Conservation (phyloP, 37 sponge, comb jelly and placozoan species). For the Agelas oroides region DNA sequence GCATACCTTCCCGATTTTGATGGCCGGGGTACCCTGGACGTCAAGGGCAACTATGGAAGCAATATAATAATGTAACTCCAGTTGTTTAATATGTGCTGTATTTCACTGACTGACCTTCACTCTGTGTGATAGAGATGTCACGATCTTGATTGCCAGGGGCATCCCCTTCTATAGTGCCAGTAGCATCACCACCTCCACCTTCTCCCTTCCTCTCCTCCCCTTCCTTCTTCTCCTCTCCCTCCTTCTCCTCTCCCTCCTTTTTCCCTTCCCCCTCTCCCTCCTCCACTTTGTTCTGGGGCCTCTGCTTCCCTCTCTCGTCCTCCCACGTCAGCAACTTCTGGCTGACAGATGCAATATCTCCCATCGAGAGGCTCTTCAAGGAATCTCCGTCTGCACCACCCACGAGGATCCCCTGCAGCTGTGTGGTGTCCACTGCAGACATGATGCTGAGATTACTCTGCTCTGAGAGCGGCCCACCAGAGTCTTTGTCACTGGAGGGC, state of each 20-base stretch:
- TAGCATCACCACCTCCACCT: not conserved
- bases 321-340: not conserved
- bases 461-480: constrained; percentile 19
- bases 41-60: too few species aligned
- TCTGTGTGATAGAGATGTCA: too few species aligned
- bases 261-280: not conserved
- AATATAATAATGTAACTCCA: too few species aligned
- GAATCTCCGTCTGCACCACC: not conserved
- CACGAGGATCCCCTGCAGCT: not conserved
- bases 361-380: constrained; percentile 7
- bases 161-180: too few species aligned
- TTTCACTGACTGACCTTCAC: too few species aligned
- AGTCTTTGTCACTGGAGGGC: too few species aligned
- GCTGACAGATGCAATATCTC: not conserved
- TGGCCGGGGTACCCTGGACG: not conserved
- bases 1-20: constrained; percentile 4
- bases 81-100: too few species aligned
- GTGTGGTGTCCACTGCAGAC: constrained; percentile 5
- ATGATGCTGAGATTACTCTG: constrained; percentile 13
- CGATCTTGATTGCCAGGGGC: too few species aligned
- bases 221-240: not conserved
- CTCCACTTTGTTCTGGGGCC: too few species aligned
- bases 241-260: not conserved
- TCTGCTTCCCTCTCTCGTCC: too few species aligned
- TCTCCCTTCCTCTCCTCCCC: not conserved